These are phyloP conservation scores for Drosophila serrata DNA, from an alignment of 1,140 invertebrate species.

Conservation along the genomic window DNA sequence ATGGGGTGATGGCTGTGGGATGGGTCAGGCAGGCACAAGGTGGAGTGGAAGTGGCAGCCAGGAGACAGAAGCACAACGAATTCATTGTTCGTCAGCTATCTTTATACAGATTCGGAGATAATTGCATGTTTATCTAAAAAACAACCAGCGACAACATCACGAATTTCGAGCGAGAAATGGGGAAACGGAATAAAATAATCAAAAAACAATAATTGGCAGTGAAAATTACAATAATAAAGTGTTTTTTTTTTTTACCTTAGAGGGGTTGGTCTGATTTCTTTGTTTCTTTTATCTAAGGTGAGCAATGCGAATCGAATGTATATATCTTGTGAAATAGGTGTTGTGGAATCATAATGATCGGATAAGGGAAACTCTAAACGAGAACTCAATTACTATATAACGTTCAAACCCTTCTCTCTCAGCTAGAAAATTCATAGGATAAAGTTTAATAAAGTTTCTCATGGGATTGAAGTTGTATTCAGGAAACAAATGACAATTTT, in stretches of 20 bases:
- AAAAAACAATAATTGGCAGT: constrained; percentile 37
- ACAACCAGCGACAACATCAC: constrained; percentile 25
- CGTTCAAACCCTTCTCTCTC: too few relatives aligned
- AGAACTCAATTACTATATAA: too few relatives aligned
- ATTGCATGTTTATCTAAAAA: constrained; percentile 45
- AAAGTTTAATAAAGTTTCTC: not conserved
- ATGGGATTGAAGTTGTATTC: too few relatives aligned
- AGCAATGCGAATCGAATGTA: not conserved
- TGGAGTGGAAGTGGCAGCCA: constrained; percentile 8
- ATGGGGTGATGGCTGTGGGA: constrained; percentile 15
- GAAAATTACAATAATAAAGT: constrained; percentile 43
- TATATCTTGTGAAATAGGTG: not conserved
- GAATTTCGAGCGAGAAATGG: constrained; percentile 22
- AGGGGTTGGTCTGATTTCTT: constrained; percentile 14
- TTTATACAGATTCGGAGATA: constrained; percentile 43
- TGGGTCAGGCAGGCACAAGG: not conserved
- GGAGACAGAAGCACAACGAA: constrained; percentile 49
- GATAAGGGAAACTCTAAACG: too few relatives aligned
- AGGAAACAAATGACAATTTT: too few relatives aligned
- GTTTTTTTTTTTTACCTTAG: not conserved
- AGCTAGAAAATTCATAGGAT: too few relatives aligned
- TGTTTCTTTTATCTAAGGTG: constrained; percentile 16
- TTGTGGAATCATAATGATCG: too few relatives aligned
- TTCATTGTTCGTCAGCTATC: constrained; percentile 63
- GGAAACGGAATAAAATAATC: constrained; percentile 20